Conservation (phyloP, 2,888 invertebrate species). For the Rhagophthalmus giganteus region DNA sequence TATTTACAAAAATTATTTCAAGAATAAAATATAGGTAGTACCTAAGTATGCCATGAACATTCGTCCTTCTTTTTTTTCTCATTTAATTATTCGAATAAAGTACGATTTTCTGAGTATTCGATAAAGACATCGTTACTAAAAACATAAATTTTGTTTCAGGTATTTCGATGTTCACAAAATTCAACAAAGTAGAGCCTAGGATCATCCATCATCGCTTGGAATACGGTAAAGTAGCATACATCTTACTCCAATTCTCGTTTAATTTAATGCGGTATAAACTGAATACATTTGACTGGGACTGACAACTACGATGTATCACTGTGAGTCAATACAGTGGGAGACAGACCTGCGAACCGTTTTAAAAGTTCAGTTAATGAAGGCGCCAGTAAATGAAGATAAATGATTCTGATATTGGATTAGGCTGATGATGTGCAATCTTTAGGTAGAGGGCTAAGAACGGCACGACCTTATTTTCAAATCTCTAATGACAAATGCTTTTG, state of each 20-base stretch:
- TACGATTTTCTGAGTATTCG: too few relatives aligned
- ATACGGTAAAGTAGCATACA: constrained; percentile 45
- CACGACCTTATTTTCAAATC: constrained; percentile 10
- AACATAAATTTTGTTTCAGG: constrained; percentile 11
- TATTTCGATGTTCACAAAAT: constrained; percentile 10
- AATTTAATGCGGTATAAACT: constrained; percentile 51
- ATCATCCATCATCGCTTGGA: constrained; percentile 46
- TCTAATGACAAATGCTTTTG: constrained; percentile 19
- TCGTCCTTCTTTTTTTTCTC: too few relatives aligned
- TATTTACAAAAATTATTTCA: too few relatives aligned
- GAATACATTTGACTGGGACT: constrained; percentile 53
- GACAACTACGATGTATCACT: constrained; percentile 52
- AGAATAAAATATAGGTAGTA: too few relatives aligned
- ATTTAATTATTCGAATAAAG: too few relatives aligned
- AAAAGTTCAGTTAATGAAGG: constrained; percentile 57
- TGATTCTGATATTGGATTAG: constrained; percentile 58
- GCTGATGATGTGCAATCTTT: constrained; percentile 33
- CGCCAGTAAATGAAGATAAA: constrained; percentile 58
- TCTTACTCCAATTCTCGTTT: constrained; percentile 50
- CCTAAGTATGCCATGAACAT: too few relatives aligned
- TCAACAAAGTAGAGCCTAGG: neutral
- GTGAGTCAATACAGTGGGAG: constrained; percentile 43
- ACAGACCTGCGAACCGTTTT: constrained; percentile 52
- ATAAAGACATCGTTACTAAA: too few relatives aligned
- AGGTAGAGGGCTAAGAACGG: constrained; percentile 21